phyloP scores from a whole-genome alignment of 2,888 invertebrate species.

The Parthenolecanium corni region DNA sequence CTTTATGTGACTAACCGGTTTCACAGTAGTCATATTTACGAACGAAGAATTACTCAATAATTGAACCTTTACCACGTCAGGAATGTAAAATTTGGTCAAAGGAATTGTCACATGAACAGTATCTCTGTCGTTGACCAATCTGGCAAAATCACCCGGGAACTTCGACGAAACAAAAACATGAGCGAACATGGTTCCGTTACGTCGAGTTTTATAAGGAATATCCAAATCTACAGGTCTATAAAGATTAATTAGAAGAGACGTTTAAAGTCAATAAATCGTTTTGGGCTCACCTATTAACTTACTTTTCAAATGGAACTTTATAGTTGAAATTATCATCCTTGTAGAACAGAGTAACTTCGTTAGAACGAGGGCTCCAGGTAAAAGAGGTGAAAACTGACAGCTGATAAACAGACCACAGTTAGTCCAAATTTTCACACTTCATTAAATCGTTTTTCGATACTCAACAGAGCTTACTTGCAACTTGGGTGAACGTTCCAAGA shows the following conservation, averaged over 20 bases:
- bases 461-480: constrained; percentile 40
- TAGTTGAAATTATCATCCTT: constrained; percentile 56
- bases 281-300: constrained; percentile 32
- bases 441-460: neutral
- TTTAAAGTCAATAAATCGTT: neutral
- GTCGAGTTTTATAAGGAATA: constrained; percentile 59
- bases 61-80: constrained; percentile 47
- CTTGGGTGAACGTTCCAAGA: constrained; percentile 53
- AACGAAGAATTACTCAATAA: constrained; percentile 46
- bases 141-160: constrained; percentile 19
- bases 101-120: constrained; percentile 32
- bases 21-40: constrained; percentile 30
- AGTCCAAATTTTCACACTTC: neutral
- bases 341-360: constrained; percentile 50
- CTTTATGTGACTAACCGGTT: constrained; percentile 63
- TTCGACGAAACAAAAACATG: constrained; percentile 49
- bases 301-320: constrained; percentile 44
- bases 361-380: constrained; percentile 45
- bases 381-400: constrained; percentile 57
- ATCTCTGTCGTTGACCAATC: constrained; percentile 32
- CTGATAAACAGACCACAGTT: constrained; percentile 37
- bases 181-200: constrained; percentile 73
- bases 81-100: constrained; percentile 31
- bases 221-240: constrained; percentile 53
- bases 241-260: neutral